Base-by-base conservation (phyloP, 1,140 invertebrate species). In the Bicyclus anynana region DNA sequence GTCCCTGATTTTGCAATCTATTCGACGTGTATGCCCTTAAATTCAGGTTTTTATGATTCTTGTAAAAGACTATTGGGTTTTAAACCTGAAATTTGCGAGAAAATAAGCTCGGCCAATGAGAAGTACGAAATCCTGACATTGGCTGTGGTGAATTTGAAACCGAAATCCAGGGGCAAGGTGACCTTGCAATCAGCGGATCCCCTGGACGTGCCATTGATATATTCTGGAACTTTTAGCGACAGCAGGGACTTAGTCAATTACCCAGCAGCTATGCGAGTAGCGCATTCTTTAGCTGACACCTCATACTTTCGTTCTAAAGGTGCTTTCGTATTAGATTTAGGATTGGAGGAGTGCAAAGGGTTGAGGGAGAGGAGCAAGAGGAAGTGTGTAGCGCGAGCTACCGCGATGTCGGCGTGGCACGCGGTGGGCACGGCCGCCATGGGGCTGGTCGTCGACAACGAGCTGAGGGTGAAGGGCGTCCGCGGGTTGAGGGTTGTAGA, bases 141-240 rank as follows among this genome's bases (percentile, higher is more conserved):
- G 5, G 74, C 77, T 10, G 69, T 81, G 0, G 78, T 82, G 0
- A 62, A 82, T n/a, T 56, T 87, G 16, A 81, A 86, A 33, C 87
- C 89, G 4, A 74, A 83, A 50, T 89, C 87, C 3, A 65, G 76
- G 26, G 89, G 89, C 0, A 64, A 74, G 20, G 65, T 95, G 1
- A 74, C 69, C 14, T 69, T 95, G 5, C 69, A 77, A 10, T 91
- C 89, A 5, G 69, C 66, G 0, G 84, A 95, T 79, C 93, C 94
- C 0, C 79, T 89, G 0, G 90, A 92, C 13, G 81, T 89, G 17
- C 93, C 95, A 0, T 74, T 92, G n/a, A 94, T 97, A 26, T 89
- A 93, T 65, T 90, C 95, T 0, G 94, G 94, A 38, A 94, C 94
- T 48, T 91, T 94, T 7, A 79, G 72, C 0, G 73, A 91, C 27